Base-by-base conservation (phyloP, 2,888 invertebrate species). In the Ectemnius cavifrons region DNA sequence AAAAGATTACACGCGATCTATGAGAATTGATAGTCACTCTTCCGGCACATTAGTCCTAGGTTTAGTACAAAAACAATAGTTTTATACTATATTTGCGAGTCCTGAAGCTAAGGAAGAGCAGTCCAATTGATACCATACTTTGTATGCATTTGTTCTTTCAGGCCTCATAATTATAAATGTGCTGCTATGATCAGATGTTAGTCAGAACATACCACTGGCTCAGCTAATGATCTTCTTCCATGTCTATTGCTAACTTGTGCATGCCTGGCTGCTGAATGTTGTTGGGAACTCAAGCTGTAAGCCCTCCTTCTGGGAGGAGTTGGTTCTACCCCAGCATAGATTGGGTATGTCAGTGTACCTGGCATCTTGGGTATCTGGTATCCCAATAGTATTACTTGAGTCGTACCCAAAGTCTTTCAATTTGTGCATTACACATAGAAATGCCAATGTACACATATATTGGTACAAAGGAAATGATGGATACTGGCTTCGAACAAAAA, bases 321-420 rank as follows among this genome's bases (percentile, higher is more conserved):
- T 79, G 87, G 79, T 79, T 89, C 89, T 46, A 89, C 88, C 49
- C 88, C 89, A 23, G 88, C 89, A 71, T 89, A 89, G 78, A 90
- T 90, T 58, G 90, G 89, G 81, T 89, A 89, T 20, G 89, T 89
- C 78, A 89, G 79, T 46, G 90, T 90, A 46, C 88, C 89, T 78
- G 90, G 90, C 90, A 90, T 90, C 37, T 83, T 83, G 52, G 46
- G 16, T 45, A 68, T 60, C 71, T 71, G 71, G 57, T 60, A 27
- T 67, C 28, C 59, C 5, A 71, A 61, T 59, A 14, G 46, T 66
- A 46, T 47, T 59, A 58, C 60, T 23, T 37, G 57, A 63, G 63
- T 57, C 52, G 47, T 28, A 20, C 67, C 71, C 37, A 20, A 20
- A n/a, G 58, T 49, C 59, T 69, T 68, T 72, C 23, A 67, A 13